These are phyloP conservation scores for Copidosoma floridanum DNA, from an alignment of 1,140 invertebrate species.

Conservation along the genomic window DNA sequence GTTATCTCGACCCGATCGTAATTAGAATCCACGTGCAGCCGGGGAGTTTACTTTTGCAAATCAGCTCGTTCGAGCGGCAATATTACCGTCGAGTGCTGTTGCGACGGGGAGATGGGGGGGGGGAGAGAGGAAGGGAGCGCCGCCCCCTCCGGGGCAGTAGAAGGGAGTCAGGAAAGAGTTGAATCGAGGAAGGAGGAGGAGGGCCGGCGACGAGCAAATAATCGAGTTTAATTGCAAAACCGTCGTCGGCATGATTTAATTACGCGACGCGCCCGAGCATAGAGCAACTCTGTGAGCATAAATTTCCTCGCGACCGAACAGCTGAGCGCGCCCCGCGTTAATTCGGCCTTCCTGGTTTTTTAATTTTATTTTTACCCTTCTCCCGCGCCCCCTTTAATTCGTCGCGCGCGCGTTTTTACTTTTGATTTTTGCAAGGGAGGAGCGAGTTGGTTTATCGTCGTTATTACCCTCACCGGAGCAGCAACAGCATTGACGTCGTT, in stretches of 20 bases:
- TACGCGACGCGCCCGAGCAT: constrained; percentile 43
- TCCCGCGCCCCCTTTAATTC: not conserved
- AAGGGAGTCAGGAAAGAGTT: constrained; percentile 48
- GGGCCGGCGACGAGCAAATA: constrained; percentile 55
- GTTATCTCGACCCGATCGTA: constrained; percentile 33
- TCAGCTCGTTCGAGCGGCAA: constrained; percentile 39
- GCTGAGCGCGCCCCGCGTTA: constrained; percentile 15
- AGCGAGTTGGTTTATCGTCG: constrained; percentile 6
- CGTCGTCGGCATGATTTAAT: constrained; percentile 58
- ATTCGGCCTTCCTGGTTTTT: not conserved
- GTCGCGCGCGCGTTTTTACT: not conserved
- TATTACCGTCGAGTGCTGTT: constrained; percentile 50
- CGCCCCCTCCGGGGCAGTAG: constrained; percentile 11
- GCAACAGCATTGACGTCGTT: constrained; percentile 13
- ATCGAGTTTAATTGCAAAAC: constrained; percentile 61
- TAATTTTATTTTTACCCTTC: not conserved
- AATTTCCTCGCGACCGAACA: constrained; percentile 14
- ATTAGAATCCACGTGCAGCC: constrained; percentile 36
- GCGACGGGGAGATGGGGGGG: constrained; percentile 36
- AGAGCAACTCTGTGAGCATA: constrained; percentile 17
- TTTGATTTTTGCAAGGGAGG: constrained; percentile 1
- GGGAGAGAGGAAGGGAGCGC: constrained; percentile 29
- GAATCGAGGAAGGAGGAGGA: constrained; percentile 41
- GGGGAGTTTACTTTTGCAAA: constrained; percentile 44
- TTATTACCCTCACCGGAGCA: constrained; percentile 14